Evolutionary conservation across 2,888 invertebrate genomes (phyloP), one percentile per base, ranked within the genome.

Genomic region (Mythimna loreyi): DNA sequence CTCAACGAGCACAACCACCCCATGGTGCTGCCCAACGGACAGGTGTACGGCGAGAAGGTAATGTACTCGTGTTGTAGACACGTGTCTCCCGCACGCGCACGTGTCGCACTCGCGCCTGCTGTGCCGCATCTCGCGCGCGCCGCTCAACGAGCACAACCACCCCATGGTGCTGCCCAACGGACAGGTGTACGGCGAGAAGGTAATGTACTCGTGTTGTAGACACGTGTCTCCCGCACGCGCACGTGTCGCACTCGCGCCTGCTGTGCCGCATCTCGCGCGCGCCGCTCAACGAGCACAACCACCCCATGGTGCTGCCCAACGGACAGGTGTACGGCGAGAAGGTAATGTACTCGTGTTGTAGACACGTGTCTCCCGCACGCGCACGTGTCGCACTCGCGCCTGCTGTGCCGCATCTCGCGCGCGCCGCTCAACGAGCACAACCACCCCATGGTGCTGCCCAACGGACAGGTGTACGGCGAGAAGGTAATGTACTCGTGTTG

Each of bases 121-220:
- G 87, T 99, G 99, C 93, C 97, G 97, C 89, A 97, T 99, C 85
- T 98, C 98, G 74, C 98, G 99, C 36, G 96, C 98, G 85, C 98
- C 99, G 58, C 96, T 99, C 87, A 99, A 99, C 95, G 99, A 99
- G 92, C 98, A 99, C 94, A 99, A 99, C 96, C 99, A 98, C 85
- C 99, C 99, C 16, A 98, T 99, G 98, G 99, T 99, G 97, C 96
- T 99, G 94, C 99, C 99, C 75, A 99, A 99, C 95, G 99, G 99
- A 67, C 98, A 99, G 94, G 99, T 99, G 70, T 99, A 99, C 90
- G 99, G 99, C 13, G 98, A 99, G 95, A 97, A 98, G 49, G 49
- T 49, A 49, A 49, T 13, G 49, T 49, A 23, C 49, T 21, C 49
- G 23, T 47, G 45, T 47, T n/a, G 45, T 45, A 45, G 45, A 45